Evolutionary conservation across 1,140 invertebrate species (phyloP), one percentile per base, ranked within the genome.

Genomic region (Melitaea cinxia): DNA sequence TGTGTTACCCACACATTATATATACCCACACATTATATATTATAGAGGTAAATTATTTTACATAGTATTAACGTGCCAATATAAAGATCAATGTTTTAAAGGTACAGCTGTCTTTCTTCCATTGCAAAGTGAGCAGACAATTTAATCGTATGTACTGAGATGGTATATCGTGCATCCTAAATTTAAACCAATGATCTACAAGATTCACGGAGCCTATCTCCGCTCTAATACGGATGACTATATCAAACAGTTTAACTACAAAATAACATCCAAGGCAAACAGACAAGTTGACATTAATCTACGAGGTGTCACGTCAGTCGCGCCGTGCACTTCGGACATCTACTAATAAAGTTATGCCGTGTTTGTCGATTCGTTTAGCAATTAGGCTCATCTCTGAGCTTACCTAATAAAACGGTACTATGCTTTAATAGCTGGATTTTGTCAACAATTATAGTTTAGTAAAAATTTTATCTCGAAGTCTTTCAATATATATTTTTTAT

Each of bases 351-450:
- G 19, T 47, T 47, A 47, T 2, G 9, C 4, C 10, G 2, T 23
- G 42, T 47, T 47, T 47, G 42, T 23, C 42, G 19, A 47, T 19
- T 23, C 19, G 42, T 47, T 21, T 47, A 23, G 12, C 21, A 47
- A 47, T 47, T 47, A n/a, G 21, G 21, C 19, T 17, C 42, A n/a
- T 47, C 17, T 47, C 21, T 12, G 42, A 23, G 10, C 23, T 23
- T 21, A 21, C 19, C 42, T 47, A 23, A 47, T 23, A 24, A 23
- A 47, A 47, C 19, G 42, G 2, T 12, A 4, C 23, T 47, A 12
- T 10, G 7, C 7, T 7, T 15, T 42, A 42, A 42, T 15, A 19
- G 15, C 17, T 19, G 12, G 10, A 47, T 21, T 47, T 21, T 23
- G 42, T 47, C 9, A 12, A n/a, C 17, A 24, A 4, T 42, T 42